A percentile compares a stretch with the other conserved stretches of the same genome.
Conservation (phyloP, 2,113 vertebrate genomes). For the Zosterops pallidus region DNA sequence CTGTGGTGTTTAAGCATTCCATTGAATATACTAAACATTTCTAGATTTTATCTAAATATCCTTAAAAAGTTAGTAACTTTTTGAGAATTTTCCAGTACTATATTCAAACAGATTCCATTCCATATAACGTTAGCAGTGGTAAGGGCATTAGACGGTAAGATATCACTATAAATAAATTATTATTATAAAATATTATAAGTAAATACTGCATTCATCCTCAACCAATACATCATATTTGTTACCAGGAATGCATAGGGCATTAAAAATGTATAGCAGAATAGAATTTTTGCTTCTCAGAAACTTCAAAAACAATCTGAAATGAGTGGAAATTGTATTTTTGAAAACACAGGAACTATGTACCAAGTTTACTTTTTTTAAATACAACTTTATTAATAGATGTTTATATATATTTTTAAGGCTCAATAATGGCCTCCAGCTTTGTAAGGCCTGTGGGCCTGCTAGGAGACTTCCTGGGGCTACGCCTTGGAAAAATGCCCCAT, state of each 20-base stretch:
- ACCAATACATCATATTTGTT: neutral
- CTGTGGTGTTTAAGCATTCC: neutral
- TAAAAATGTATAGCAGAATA: neutral
- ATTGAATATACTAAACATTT: neutral
- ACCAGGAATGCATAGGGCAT: neutral
- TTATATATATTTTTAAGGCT: neutral
- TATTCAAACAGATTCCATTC: conserved; percentile 13
- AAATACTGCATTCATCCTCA: neutral
- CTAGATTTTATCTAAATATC: conserved; percentile 40
- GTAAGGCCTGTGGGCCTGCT: neutral
- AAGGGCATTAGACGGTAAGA: neutral
- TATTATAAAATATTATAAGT: neutral
- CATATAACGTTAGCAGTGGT: neutral
- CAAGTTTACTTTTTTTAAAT: neutral
- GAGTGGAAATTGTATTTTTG: neutral
- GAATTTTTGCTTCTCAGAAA: neutral
- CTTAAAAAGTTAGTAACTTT: conserved; percentile 26
- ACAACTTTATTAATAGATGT: neutral
- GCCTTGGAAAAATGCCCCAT: too few species aligned
- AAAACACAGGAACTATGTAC: neutral
- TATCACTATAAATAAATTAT: neutral
- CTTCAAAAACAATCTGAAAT: neutral
- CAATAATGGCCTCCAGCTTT: neutral
- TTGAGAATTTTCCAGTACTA: conserved; percentile 50
- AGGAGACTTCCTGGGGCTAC: too few species aligned